A percentile compares a stretch with the other conserved stretches of the same genome.
These are phyloP conservation scores for Tenrec ecaudatus DNA, from an alignment of 2,113 vertebrate species.

Conservation along the genomic window DNA sequence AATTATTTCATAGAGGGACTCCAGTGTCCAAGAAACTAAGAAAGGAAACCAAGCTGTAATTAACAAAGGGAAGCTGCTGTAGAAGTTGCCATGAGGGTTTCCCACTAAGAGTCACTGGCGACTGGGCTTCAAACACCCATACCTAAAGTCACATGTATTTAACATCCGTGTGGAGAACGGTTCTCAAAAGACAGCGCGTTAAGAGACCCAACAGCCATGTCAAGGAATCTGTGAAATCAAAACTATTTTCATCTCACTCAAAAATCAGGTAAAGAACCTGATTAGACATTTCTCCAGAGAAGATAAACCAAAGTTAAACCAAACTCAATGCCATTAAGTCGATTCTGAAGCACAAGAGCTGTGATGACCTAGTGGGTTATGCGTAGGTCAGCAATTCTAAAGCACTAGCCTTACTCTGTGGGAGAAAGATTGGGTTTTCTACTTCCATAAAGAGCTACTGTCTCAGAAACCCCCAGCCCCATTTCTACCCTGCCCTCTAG, in stretches of 20 bases:
- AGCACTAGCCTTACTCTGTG: no score
- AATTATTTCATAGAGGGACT: conserved; percentile 5
- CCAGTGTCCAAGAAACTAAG: conserved; percentile 19
- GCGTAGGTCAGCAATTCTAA: no score
- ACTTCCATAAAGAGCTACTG: no score
- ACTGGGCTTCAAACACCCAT: background rate
- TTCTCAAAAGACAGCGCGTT: background rate
- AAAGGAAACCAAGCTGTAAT: background rate
- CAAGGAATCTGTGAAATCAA: background rate
- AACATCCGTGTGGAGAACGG: background rate
- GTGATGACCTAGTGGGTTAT: no score
- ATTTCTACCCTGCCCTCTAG: no score
- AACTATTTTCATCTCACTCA: background rate
- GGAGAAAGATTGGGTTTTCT: no score
- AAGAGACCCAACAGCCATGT: background rate
- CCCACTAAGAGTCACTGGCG: background rate
- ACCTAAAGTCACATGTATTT: background rate
- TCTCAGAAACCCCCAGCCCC: no score
- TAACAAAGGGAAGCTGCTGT: background rate
- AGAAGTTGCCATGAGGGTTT: background rate
- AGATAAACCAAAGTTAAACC: background rate
- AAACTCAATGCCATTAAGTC: no score
- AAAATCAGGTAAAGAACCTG: background rate
- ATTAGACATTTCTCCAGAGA: background rate
- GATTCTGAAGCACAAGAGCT: no score